Conservation (phyloP, 2,888 invertebrate genomes). For the Tetragnatha montana region DNA sequence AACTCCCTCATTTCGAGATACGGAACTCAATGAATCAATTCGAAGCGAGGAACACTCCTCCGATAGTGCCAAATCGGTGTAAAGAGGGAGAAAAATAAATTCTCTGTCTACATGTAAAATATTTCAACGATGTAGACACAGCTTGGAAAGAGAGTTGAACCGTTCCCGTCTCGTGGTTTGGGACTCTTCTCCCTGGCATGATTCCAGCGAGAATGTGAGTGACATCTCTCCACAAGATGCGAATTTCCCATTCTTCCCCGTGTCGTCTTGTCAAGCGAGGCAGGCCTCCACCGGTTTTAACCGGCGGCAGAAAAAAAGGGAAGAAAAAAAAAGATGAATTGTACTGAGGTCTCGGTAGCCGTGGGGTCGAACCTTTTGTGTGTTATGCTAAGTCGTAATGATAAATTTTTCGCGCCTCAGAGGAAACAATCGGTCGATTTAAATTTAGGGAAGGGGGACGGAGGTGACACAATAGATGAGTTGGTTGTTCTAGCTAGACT, state of each 20-base stretch:
- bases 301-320: slow-evolving; percentile 3
- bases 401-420: neutral
- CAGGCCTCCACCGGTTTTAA: slow-evolving; percentile 31
- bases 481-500: no score
- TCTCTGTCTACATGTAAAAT: slow-evolving; percentile 17
- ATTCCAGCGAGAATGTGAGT: slow-evolving; percentile 34
- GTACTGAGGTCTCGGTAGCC: neutral
- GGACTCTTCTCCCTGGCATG: slow-evolving; percentile 32
- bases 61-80: neutral
- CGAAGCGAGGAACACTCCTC: neutral
- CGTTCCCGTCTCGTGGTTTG: slow-evolving; percentile 15
- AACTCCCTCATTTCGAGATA: no score
- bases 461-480: no score
- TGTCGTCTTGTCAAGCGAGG: slow-evolving; percentile 48
- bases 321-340: slow-evolving; percentile 31
- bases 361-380: neutral
- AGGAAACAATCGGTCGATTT: neutral
- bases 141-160: slow-evolving; percentile 28
- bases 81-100: slow-evolving; percentile 21
- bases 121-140: slow-evolving; percentile 47
- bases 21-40: slow-evolving; percentile 9
- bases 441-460: no score
- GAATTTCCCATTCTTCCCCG: slow-evolving; percentile 41
- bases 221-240: slow-evolving; percentile 30
- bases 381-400: neutral